Evolutionary conservation across 2,888 invertebrate species (phyloP), one percentile per base, ranked within the genome.

Genomic region (Baccha elongata): DNA sequence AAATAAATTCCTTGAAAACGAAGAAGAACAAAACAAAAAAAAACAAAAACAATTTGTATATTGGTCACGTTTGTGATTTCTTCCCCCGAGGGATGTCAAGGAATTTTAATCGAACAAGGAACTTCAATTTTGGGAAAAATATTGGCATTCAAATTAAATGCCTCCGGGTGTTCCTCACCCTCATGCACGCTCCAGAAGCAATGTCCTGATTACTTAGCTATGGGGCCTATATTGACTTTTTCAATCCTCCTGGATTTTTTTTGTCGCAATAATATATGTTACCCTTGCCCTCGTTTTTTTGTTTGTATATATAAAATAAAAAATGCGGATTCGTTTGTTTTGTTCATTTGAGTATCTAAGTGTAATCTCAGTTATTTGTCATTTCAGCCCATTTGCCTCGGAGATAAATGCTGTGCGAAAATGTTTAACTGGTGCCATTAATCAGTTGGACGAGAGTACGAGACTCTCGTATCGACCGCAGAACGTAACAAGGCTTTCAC

Each of bases 41-140:
- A 58, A 58, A 44, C 23, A 32, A 74, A 64, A 72, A 58, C 76
- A 76, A 76, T 83, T 83, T 83, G 72, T 72, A 83, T 68, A 83
- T 72, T 58, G 83, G 83, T 83, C 83, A 83, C 83, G 83, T 83
- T 76, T 76, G 42, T 42, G 10, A 62, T 42, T 62, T 35, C 58
- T 71, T 37, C 8, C 44, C 72, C 67, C 35, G 4, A 29, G 40
- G 71, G n/a, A 17, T 29, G 48, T 67, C 48, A 26, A 55, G 35
- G 76, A 76, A 76, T 83, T 83, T 83, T 83, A 83, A 83, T 83
- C 83, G 83, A 83, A 83, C 72, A 72, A 76, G 76, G 68, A 76
- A 73, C 67, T 83, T 71, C 52, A 75, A 81, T 75, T 81, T 81
- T 52, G 19, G 42, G 58, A 52, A 55, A 83, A 72, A 83, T 83